Evolutionary conservation across 2,113 vertebrate genomes (phyloP), one percentile per base, ranked within the genome.

Genomic region (Baryphthengus martii): DNA sequence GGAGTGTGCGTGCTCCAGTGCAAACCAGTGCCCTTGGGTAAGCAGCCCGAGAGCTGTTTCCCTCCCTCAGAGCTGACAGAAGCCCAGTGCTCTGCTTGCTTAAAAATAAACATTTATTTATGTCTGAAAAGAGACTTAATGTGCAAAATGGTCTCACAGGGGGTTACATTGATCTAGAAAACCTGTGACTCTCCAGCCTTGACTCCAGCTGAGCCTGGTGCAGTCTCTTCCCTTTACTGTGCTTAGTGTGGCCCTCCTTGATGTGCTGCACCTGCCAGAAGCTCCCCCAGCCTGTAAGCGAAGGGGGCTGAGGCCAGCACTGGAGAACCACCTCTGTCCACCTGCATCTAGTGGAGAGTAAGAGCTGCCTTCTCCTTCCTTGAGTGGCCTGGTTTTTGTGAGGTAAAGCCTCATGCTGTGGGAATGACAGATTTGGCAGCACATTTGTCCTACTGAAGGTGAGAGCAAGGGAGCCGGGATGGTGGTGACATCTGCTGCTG

Each of bases 41-140:
- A 3, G 5, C 28, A 11, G 25, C 42, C 23, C 0, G 4, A 10
- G n/a, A 44, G 76, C 31, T 1, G 1, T 11, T 71, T 20, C 18
- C 31, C 23, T 77, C 37, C 49, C 6, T 65, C 44, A 2, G 20
- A 37, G 61, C 52, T 44, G 29, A 66, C 28, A 33, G 40, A 61
- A 71, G 55, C 52, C 56, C 39, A 20, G 3, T 9, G 29, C 68
- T 82, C 70, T 68, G 14, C 72, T 81, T 79, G 80, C 93, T 96
- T 73, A 95, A 96, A 97, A 96, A 97, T 88, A 96, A 93, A 85
- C 16, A 2, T 97, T 96, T 96, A 97, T 97, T 97, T 93, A 94
- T 95, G 94, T 39, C 45, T 77, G 83, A 75, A 40, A 84, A 90
- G 82, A 62, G 52, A 61, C 14, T 78, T 63, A 66, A 74, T 84